A percentile compares a stretch with the other conserved stretches of the same genome.
Conservation (phyloP, 2,113 vertebrate species). For the Nannospalax galili region DNA sequence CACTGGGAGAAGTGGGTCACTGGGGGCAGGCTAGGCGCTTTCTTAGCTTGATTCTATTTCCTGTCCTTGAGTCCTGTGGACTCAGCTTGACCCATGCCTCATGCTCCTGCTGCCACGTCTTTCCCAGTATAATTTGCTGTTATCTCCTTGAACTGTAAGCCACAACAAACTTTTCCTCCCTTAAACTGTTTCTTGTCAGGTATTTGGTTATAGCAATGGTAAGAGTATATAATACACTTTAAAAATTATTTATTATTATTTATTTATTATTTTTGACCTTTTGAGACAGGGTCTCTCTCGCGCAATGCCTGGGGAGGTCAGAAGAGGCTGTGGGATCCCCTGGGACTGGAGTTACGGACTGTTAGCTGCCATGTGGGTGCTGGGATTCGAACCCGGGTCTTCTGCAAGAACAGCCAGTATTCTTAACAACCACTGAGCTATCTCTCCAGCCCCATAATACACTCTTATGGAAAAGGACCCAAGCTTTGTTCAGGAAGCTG, state of each 20-base stretch:
- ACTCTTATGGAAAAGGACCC: not conserved
- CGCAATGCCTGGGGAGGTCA: too few species aligned
- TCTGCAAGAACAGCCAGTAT: too few species aligned
- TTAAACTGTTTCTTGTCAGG: not conserved
- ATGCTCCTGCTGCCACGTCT: not conserved
- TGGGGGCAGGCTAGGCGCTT: not conserved
- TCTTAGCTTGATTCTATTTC: not conserved
- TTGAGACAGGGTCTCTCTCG: too few species aligned
- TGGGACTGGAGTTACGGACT: too few species aligned
- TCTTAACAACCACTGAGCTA: too few species aligned
- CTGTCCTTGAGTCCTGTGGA: not conserved
- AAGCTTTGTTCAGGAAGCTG: not conserved
- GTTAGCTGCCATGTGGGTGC: too few species aligned
- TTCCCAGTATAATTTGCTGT: not conserved
- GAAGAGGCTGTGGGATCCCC: too few species aligned
- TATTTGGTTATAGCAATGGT: not conserved
- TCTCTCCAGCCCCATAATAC: too few species aligned
- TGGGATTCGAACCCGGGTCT: too few species aligned
- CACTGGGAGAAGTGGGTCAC: not conserved
- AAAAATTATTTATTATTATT: too few species aligned
- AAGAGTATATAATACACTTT: not conserved
- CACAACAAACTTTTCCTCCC: not conserved
- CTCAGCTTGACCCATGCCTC: not conserved
- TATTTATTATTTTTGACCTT: too few species aligned
- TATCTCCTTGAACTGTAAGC: not conserved